Evolutionary conservation across 1,140 invertebrate species (phyloP), one percentile per base, ranked within the genome.

Genomic region (Ceratina australensis): DNA sequence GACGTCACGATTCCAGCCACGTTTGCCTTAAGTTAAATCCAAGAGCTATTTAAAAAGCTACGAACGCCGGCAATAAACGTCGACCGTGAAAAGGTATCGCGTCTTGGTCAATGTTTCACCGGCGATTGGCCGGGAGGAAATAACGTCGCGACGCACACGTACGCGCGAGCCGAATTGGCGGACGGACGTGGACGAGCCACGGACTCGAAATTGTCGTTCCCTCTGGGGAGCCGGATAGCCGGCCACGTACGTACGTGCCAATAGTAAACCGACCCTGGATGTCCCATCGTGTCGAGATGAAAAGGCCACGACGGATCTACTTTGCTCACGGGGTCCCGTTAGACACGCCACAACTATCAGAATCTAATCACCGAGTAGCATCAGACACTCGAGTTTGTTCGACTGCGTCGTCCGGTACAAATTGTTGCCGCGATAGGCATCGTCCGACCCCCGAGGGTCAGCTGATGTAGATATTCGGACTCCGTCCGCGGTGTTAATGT

Each of bases 351-450:
- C 68, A 63, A 73, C 76, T 78, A 78, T 76, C 72, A 63, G 59
- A 69, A 80, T 80, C 73, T 80, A 80, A 80, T 80, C 78, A 69
- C 47, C 13, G 59, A 63, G 65, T 59, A 76, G 50, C 78, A 80
- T 80, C 78, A 42, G 65, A 76, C 57, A 64, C 65, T 68, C 33
- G 52, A 42, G 72, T 63, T 54, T 50, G 56, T 65, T 75, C 73
- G 72, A 76, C 65, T 68, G 33, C 54, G 64, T 75, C 63, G 57
- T 68, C 73, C 42, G 56, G 78, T 80, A 80, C 78, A 80, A 80
- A 80, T 80, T 76, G 78, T 80, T 57, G 20, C 16, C 5, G 16
- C 64, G 64, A 80, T 76, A 69, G 49, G 49, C 26, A 80, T 80
- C 65, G 50, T 24, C 33, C 24, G 22, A 20, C 47, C 47, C 26